These are phyloP conservation scores for Stichodactyla mertensii DNA, from an alignment of 64 coral and sea anemone species.

Conservation along the genomic window DNA sequence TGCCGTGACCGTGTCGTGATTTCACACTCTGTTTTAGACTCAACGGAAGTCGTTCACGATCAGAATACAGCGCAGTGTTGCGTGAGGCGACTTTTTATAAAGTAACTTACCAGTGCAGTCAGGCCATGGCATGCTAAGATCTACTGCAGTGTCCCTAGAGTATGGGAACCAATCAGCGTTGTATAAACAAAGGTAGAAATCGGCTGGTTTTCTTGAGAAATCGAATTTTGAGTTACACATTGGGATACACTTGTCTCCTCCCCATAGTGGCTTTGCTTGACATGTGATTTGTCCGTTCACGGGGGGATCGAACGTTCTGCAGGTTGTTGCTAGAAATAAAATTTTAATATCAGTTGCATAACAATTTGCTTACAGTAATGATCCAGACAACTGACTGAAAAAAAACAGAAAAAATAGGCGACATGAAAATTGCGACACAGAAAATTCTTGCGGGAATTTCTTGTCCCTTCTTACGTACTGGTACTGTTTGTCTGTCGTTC, in stretches of 20 bases:
- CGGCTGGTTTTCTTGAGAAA: conserved; percentile 75
- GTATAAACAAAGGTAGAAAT: conserved; percentile 54
- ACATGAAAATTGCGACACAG: too few species aligned
- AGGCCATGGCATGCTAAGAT: conserved; percentile 57
- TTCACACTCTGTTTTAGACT: too few species aligned
- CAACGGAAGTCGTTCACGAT: too few species aligned
- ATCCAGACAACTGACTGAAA: too few species aligned
- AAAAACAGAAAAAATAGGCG: too few species aligned
- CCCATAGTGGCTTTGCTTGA: background rate
- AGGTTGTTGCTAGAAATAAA: conserved; percentile 46
- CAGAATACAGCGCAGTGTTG: too few species aligned
- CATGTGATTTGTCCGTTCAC: conserved; percentile 67
- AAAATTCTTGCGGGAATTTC: too few species aligned
- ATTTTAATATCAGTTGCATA: background rate
- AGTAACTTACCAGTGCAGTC: conserved; percentile 65
- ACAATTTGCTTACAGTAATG: background rate
- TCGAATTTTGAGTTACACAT: conserved; percentile 59
- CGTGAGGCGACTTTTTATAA: too few species aligned
- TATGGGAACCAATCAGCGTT: conserved; percentile 45
- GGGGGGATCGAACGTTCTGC: conserved; percentile 67
- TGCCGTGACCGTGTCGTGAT: too few species aligned
- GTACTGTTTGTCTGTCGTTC: too few species aligned
- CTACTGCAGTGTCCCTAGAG: background rate
- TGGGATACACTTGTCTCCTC: conserved; percentile 36
- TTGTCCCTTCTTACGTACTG: too few species aligned